phyloP scores from a whole-genome alignment of 2,888 invertebrate species.

The Plusia festucae region DNA sequence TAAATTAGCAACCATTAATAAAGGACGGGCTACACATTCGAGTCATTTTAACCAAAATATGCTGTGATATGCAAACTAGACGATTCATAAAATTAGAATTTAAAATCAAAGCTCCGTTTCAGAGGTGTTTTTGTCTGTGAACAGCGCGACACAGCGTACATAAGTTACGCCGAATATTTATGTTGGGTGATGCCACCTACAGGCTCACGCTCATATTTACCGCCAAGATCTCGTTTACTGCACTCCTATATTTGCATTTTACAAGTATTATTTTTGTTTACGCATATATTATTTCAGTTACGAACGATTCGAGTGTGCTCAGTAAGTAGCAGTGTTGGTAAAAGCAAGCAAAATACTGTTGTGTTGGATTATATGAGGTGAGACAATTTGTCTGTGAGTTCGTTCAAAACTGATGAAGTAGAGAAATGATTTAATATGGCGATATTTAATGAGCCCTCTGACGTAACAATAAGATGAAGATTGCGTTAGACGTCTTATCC shows the following conservation, averaged over 20 bases:
- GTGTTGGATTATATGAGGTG: slow-evolving; percentile 14
- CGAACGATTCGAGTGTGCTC: slow-evolving; percentile 25
- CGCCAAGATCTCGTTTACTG: slow-evolving; percentile 76
- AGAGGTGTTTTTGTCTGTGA: slow-evolving; percentile 82
- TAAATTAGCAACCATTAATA: slow-evolving; percentile 53
- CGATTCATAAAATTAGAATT: slow-evolving; percentile 87
- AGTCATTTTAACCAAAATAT: slow-evolving; percentile 66
- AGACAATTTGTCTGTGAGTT: slow-evolving; percentile 17
- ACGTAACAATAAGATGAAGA: slow-evolving; percentile 46
- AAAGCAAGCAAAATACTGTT: slow-evolving; percentile 5
- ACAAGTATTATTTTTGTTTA: slow-evolving; percentile 70
- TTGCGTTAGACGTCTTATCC: slow-evolving; percentile 63
- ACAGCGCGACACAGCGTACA: slow-evolving; percentile 73
- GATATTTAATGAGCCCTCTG: slow-evolving; percentile 37
- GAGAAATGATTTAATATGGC: not conserved
- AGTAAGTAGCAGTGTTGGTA: slow-evolving; percentile 17
- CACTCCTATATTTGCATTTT: slow-evolving; percentile 75
- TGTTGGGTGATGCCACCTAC: slow-evolving; percentile 78
- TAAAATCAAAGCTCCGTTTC: slow-evolving; percentile 85
- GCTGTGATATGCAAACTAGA: slow-evolving; percentile 82
- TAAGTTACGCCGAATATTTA: slow-evolving; percentile 83
- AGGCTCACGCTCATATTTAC: slow-evolving; percentile 78
- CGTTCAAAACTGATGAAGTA: slow-evolving; percentile 14
- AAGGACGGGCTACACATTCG: slow-evolving; percentile 37
- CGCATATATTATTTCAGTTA: slow-evolving; percentile 44